phyloP scores from a whole-genome alignment of 2,888 invertebrate species.

The Microdon myrmicae region DNA sequence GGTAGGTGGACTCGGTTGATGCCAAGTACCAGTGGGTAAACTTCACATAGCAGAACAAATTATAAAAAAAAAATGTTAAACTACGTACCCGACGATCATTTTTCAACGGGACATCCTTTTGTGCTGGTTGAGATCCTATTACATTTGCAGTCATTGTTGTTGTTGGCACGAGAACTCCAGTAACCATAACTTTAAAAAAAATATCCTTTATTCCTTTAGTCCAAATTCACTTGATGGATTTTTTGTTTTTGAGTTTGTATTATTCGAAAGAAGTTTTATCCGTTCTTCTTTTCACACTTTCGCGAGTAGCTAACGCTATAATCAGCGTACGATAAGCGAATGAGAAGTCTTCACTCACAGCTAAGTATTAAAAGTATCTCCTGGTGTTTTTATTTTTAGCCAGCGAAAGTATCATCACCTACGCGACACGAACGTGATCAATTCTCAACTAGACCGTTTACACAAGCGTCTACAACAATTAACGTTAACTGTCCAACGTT shows the following conservation, averaged over 20 bases:
- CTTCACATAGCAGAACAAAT: too few relatives aligned
- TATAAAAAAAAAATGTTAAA: slow-evolving; percentile 22
- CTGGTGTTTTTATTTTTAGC: slow-evolving; percentile 46
- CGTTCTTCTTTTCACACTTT: neutral
- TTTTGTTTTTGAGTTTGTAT: slow-evolving; percentile 42
- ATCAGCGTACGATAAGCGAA: slow-evolving; percentile 63
- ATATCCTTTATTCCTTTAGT: slow-evolving; percentile 41
- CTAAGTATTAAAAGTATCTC: slow-evolving; percentile 57
- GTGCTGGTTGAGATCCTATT: slow-evolving; percentile 58
- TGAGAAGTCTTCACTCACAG: slow-evolving; percentile 61
- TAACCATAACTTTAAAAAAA: slow-evolving; percentile 63
- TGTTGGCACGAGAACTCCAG: slow-evolving; percentile 63
- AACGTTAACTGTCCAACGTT: slow-evolving; percentile 29
- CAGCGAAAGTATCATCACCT: slow-evolving; percentile 51
- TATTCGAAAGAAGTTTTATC: slow-evolving; percentile 28
- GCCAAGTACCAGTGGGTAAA: slow-evolving; percentile 1
- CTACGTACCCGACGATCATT: slow-evolving; percentile 67
- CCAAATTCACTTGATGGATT: slow-evolving; percentile 31
- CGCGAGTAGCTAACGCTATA: slow-evolving; percentile 47
- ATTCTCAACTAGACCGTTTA: neutral
- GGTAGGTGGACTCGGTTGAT: slow-evolving; percentile 10
- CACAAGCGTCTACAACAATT: neutral
- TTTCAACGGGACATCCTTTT: slow-evolving; percentile 61
- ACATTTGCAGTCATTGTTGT: slow-evolving; percentile 62
- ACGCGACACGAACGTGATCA: slow-evolving; percentile 32